These are phyloP conservation scores for Chinchilla lanigera DNA, from an alignment of 2,113 vertebrate species.

Conservation along the genomic window DNA sequence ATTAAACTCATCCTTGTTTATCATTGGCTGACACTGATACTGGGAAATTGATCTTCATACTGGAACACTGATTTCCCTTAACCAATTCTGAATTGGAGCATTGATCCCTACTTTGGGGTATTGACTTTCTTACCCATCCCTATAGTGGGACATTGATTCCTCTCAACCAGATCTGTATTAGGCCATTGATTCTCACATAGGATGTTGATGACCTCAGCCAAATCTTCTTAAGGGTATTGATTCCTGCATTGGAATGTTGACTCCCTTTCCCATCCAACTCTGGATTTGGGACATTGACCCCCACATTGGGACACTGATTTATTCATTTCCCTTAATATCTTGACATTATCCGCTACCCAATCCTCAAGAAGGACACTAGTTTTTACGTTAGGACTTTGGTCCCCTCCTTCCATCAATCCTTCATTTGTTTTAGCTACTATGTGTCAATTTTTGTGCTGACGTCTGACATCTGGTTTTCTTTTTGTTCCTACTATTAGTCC, in stretches of 20 bases:
- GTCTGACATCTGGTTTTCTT: not conserved
- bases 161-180: conserved; percentile 50
- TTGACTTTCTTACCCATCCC: conserved; percentile 26
- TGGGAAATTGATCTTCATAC: conserved; percentile 39
- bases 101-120: conserved; percentile 51
- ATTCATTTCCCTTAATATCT: conserved; percentile 39
- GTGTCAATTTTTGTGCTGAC: not conserved
- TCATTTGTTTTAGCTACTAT: not conserved
- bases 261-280: conserved; percentile 49
- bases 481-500: not conserved
- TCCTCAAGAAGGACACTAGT: not conserved
- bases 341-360: not conserved
- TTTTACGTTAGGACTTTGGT: conserved; percentile 28
- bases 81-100: conserved; percentile 40
- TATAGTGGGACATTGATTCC: conserved; percentile 35
- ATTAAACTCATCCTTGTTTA: not conserved
- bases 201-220: conserved; percentile 54
- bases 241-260: conserved; percentile 40
- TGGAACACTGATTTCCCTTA: conserved; percentile 47
- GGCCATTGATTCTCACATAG: conserved; percentile 59
- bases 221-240: conserved; percentile 69
- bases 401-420: not conserved
- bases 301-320: conserved; percentile 38
- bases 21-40: conserved; percentile 52
- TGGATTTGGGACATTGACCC: conserved; percentile 58